phyloP scores from a whole-genome alignment of 2,797 vertebrate genomes.

The Myripristis murdjan region DNA sequence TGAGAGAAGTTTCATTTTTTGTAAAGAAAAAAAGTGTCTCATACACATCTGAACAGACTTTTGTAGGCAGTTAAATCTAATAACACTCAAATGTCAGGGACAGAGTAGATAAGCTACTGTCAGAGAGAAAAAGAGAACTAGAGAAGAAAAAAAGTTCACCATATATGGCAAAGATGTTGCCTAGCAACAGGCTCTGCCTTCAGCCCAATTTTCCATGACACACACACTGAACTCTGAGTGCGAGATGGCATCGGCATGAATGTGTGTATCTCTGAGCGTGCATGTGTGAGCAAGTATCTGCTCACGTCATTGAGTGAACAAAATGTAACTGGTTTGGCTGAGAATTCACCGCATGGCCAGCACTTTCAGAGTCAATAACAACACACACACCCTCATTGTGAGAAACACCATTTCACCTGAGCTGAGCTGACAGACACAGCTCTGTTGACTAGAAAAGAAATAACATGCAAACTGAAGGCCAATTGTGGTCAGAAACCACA shows the following conservation, averaged over 20 bases:
- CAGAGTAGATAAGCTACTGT: slow-evolving; percentile 56
- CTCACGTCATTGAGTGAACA: slow-evolving; percentile 48
- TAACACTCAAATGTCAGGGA: slow-evolving; percentile 56
- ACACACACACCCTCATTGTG: slow-evolving; percentile 33
- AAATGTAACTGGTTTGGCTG: slow-evolving; percentile 61
- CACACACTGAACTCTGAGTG: slow-evolving; percentile 72
- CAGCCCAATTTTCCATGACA: slow-evolving; percentile 91
- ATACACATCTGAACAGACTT: background rate
- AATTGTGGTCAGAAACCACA: slow-evolving; percentile 56
- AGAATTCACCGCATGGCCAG: slow-evolving; percentile 9
- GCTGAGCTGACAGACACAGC: background rate
- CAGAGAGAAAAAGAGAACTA: slow-evolving; percentile 39
- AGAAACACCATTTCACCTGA: background rate
- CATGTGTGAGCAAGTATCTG: slow-evolving; percentile 69
- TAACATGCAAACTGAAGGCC: slow-evolving; percentile 22
- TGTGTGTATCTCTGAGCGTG: slow-evolving; percentile 36
- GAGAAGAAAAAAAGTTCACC: slow-evolving; percentile 60
- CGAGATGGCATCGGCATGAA: slow-evolving; percentile 60
- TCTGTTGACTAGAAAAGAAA: slow-evolving; percentile 13
- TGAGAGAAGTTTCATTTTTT: background rate
- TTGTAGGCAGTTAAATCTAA: slow-evolving; percentile 44
- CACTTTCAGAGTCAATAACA: slow-evolving; percentile 11
- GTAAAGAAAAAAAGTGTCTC: slow-evolving; percentile 8
- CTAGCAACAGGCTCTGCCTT: slow-evolving; percentile 84
- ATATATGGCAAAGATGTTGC: slow-evolving; percentile 83